A percentile compares a stretch with the other conserved stretches of the same genome.
phyloP scores from a whole-genome alignment of 23 tunicate species.

The Oikopleura vanhoeffeni region DNA sequence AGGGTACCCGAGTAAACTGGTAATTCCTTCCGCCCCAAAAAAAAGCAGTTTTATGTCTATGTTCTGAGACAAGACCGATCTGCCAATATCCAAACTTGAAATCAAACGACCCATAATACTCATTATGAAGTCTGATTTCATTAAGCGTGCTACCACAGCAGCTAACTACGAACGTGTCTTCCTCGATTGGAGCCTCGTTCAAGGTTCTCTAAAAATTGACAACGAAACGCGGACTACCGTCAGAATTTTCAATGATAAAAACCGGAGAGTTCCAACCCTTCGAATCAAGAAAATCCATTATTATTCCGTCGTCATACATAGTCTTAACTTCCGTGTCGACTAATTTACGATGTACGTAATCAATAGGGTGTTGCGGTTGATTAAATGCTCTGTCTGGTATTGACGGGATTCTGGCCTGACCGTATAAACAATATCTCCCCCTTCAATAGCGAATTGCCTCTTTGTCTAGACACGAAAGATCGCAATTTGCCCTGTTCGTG shows the following conservation, averaged over 20 bases:
- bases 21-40: background rate
- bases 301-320: background rate
- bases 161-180: background rate
- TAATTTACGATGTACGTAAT: background rate
- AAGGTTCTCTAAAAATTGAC: background rate
- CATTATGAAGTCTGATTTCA: background rate
- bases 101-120: background rate
- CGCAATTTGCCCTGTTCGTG: background rate
- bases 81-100: constrained; percentile 6
- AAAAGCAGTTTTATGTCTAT: constrained; percentile 9
- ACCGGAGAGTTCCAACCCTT: background rate
- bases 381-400: background rate
- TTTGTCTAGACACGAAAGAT: background rate
- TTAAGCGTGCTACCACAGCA: background rate
- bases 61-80: background rate
- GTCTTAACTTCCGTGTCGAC: background rate
- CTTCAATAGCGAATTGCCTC: background rate
- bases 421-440: background rate
- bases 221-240: background rate
- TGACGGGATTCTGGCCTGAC: background rate
- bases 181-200: background rate
- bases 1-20: background rate
- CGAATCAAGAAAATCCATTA: background rate
- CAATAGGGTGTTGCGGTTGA: background rate
- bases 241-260: background rate